Conservation (phyloP, 2,113 vertebrate genomes). For the Tetraodon nigroviridis region DNA sequence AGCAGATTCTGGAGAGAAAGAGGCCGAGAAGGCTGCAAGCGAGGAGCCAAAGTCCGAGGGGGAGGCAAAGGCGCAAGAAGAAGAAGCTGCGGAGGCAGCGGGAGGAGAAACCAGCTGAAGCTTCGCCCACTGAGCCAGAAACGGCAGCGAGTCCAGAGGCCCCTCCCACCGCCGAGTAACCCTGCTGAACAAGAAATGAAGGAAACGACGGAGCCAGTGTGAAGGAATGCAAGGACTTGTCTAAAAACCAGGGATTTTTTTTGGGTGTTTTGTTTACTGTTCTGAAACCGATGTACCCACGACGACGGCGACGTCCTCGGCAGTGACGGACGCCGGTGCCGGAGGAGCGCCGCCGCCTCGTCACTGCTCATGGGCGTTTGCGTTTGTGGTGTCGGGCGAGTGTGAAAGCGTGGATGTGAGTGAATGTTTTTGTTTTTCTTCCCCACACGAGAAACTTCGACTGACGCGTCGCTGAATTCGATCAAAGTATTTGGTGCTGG, state of each 20-base stretch:
- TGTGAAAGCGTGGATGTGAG: conserved; percentile 54
- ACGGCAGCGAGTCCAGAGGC: conserved; percentile 82
- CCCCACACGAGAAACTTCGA: conserved; percentile 62
- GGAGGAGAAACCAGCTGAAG: conserved; percentile 76
- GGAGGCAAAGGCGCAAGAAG: conserved; percentile 45
- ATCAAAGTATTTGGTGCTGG: conserved; percentile 77
- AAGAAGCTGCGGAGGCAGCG: conserved; percentile 26
- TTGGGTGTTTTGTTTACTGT: conserved; percentile 59
- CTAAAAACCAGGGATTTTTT: conserved; percentile 78
- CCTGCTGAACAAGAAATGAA: conserved; percentile 58
- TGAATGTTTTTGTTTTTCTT: conserved; percentile 34
- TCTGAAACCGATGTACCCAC: conserved; percentile 68
- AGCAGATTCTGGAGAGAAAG: conserved; percentile 41
- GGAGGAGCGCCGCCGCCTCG: conserved; percentile 42
- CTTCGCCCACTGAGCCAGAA: conserved; percentile 69
- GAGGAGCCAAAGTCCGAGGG: conserved; percentile 59
- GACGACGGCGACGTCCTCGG: conserved; percentile 62
- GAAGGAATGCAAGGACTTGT: conserved; percentile 95
- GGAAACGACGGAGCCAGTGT: conserved; percentile 71
- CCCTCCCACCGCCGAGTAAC: conserved; percentile 76
- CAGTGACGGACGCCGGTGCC: conserved; percentile 53
- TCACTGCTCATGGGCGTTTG: conserved; percentile 64
- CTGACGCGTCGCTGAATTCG: conserved; percentile 66
- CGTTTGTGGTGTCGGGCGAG: conserved; percentile 56
- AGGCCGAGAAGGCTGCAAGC: conserved; percentile 42